Evolutionary conservation across 2,797 vertebrate genomes (phyloP).

Genomic region (Peromyscus eremicus): DNA sequence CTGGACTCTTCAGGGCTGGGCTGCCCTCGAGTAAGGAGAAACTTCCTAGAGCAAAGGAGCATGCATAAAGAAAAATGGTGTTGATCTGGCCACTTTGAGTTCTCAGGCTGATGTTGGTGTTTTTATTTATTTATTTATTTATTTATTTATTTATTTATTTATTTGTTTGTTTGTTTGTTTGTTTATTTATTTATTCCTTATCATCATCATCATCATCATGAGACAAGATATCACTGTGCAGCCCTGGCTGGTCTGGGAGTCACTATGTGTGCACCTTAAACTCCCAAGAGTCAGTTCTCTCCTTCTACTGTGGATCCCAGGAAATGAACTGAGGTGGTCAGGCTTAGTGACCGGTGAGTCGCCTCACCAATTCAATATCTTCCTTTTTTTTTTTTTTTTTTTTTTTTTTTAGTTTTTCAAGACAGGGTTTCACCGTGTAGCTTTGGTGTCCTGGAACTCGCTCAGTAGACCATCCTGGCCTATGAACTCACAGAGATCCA

Average conservation of each 20-base stretch:
- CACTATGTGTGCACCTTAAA: neutral
- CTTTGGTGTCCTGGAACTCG: neutral
- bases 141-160: too few species aligned
- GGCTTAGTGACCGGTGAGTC: neutral
- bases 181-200: too few species aligned
- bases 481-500: too few species aligned
- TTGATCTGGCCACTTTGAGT: neutral
- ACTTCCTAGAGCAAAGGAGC: neutral
- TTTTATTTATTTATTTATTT: neutral
- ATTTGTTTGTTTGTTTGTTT: too few species aligned
- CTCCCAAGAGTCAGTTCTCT: neutral
- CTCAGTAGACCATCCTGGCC: neutral
- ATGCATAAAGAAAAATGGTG: neutral
- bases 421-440: too few species aligned
- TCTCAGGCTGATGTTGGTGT: neutral
- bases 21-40: neutral
- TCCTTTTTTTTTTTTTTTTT: too few species aligned
- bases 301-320: neutral
- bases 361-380: too few species aligned
- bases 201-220: neutral
- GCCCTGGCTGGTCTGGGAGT: neutral
- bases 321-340: neutral
- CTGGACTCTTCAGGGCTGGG: neutral
- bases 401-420: too few species aligned
- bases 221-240: neutral